These are phyloP conservation scores for Thyatira batis DNA, from an alignment of 2,888 invertebrate species.

Conservation along the genomic window DNA sequence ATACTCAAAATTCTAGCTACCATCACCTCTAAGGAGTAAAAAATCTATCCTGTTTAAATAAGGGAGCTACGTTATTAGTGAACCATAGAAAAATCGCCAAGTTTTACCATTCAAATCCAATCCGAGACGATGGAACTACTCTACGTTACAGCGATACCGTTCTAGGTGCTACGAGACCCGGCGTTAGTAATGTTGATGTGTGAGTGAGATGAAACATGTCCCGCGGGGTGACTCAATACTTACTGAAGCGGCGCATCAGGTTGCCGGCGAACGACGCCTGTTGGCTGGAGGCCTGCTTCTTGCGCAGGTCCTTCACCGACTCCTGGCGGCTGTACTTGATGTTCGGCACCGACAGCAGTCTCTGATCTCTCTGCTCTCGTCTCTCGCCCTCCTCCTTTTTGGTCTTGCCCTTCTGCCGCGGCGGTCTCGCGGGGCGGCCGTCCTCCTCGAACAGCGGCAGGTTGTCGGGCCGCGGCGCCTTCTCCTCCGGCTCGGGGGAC, in stretches of 20 bases:
- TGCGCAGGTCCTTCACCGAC: conserved; percentile 80
- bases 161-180: conserved; percentile 51
- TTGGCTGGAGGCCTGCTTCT: conserved; percentile 66
- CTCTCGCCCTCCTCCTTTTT: conserved; percentile 44
- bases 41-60: conserved; percentile 49
- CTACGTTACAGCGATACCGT: conserved; percentile 55
- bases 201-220: conserved; percentile 33
- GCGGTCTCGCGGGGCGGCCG: conserved; percentile 64
- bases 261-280: conserved; percentile 86
- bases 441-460: conserved; percentile 79
- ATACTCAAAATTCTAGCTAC: conserved; percentile 60
- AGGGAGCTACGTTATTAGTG: conserved; percentile 58
- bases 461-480: conserved; percentile 82
- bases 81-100: conserved; percentile 62
- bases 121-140: conserved; percentile 57
- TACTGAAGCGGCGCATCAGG: conserved; percentile 93
- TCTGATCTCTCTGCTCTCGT: conserved; percentile 82
- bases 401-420: conserved; percentile 74
- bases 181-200: conserved; percentile 31
- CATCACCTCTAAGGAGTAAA: conserved; percentile 65
- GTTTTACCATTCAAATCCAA: conserved; percentile 71
- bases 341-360: conserved; percentile 90
- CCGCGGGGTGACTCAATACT: conserved; percentile 81
- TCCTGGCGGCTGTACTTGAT: conserved; percentile 83
- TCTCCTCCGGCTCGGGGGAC: conserved; percentile 42